Evolutionary conservation across 1,140 invertebrate genomes (phyloP).

Genomic region (Drosophila repleta): DNA sequence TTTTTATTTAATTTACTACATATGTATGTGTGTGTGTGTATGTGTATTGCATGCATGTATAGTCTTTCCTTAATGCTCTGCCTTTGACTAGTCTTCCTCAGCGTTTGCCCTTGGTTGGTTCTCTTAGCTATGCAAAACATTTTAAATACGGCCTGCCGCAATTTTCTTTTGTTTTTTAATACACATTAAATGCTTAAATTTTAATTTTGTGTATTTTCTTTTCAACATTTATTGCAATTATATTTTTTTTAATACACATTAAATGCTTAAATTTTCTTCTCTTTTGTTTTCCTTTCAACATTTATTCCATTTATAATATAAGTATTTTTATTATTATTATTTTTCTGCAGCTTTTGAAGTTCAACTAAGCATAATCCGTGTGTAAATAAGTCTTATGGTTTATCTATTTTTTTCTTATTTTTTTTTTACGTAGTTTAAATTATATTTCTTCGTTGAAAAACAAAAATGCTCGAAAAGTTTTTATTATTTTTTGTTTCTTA

Average conservation of each 20-base stretch:
- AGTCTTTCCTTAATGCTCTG: slow-evolving; percentile 40
- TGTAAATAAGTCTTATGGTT: slow-evolving; percentile 80
- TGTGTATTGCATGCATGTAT: slow-evolving; percentile 1
- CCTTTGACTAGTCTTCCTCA: slow-evolving; percentile 17
- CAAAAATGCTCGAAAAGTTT: slow-evolving; percentile 62
- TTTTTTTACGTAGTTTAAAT: slow-evolving; percentile 10
- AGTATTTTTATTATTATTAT: slow-evolving; percentile 26
- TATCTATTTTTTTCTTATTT: slow-evolving; percentile 49
- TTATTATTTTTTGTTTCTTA: slow-evolving; percentile 6
- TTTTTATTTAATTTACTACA: slow-evolving; percentile 59
- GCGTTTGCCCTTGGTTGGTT: slow-evolving; percentile 1
- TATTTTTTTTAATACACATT: slow-evolving; percentile 5
- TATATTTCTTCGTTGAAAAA: slow-evolving; percentile 52
- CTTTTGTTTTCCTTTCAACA: slow-evolving; percentile 36
- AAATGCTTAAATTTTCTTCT: not conserved
- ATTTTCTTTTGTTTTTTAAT: slow-evolving; percentile 31
- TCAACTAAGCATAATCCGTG: slow-evolving; percentile 79
- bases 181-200: slow-evolving; percentile 73
- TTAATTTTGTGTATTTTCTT: not conserved
- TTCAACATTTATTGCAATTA: slow-evolving; percentile 11
- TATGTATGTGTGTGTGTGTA: slow-evolving; percentile 38
- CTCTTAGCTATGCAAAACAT: slow-evolving; percentile 43
- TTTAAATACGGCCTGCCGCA: slow-evolving; percentile 67
- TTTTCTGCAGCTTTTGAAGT: slow-evolving; percentile 63
- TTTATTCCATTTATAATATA: slow-evolving; percentile 7